Percentiles rank a stretch among this genome's conserved stretches.
Conservation (phyloP, 2,888 invertebrate genomes). For the Gisinianus flammeolus region DNA sequence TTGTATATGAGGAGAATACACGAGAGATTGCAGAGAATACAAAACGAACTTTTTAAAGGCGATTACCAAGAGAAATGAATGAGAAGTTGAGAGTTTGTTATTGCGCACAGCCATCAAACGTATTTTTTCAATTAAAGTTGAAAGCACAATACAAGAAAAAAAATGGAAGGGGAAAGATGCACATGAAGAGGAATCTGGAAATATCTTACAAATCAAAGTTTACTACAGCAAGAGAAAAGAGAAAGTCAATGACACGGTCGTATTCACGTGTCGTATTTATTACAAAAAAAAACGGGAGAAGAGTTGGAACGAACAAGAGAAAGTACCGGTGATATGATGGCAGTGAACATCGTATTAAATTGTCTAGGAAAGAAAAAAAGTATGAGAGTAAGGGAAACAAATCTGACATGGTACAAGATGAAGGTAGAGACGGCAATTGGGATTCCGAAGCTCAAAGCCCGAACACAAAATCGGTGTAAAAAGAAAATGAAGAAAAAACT, state of each 20-base stretch:
- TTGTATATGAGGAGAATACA: too few species aligned
- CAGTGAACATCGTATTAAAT: not conserved
- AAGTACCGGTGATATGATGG: not conserved
- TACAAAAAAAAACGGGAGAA: constrained; percentile 24
- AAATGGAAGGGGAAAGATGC: not conserved
- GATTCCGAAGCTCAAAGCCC: too few species aligned
- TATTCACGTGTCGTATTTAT: not conserved
- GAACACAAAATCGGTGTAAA: too few species aligned
- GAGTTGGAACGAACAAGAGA: constrained; percentile 21
- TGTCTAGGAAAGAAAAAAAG: too few species aligned
- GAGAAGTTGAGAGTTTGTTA: too few species aligned
- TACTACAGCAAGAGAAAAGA: not conserved
- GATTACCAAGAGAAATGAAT: too few species aligned
- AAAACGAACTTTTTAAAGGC: too few species aligned
- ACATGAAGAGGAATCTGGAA: not conserved
- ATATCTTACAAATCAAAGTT: not conserved
- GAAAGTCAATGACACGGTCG: not conserved
- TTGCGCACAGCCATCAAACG: too few species aligned
- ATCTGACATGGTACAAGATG: not conserved
- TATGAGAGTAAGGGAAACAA: too few species aligned
- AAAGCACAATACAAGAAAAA: not conserved
- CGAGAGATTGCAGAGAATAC: too few species aligned
- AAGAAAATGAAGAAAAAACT: constrained; percentile 31
- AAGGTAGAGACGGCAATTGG: constrained; percentile 8
- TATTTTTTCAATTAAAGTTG: too few species aligned